Evolutionary conservation across 1,140 invertebrate species (phyloP).

Genomic region (Leptinotarsa undecemlineata): DNA sequence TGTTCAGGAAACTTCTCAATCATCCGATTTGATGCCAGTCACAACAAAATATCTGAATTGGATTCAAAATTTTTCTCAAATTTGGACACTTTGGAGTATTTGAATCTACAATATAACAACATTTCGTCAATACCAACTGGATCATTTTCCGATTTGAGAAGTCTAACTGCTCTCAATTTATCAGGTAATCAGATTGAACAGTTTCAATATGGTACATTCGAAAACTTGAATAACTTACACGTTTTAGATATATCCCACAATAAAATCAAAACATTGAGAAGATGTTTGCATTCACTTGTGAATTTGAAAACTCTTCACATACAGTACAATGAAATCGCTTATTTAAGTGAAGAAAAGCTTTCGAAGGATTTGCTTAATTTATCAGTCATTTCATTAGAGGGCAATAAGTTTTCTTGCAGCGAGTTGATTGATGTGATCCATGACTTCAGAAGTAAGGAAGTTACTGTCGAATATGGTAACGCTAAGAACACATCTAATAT

Average conservation of each 20-base stretch:
- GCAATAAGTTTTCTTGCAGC: conserved; percentile 16
- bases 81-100: background rate
- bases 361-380: background rate
- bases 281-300: conserved; percentile 3
- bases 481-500: conserved; percentile 1
- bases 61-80: background rate
- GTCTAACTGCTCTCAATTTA: conserved; percentile 5
- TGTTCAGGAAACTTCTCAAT: background rate
- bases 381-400: background rate
- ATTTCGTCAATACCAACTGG: conserved; percentile 3
- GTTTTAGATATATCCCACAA: conserved; percentile 18
- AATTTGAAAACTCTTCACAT: conserved; percentile 13
- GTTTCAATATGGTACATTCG: conserved; percentile 17
- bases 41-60: background rate
- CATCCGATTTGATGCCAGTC: background rate
- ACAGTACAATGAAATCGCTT: background rate
- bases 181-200: conserved; percentile 6
- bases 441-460: background rate
- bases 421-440: conserved; percentile 15
- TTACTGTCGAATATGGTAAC: background rate
- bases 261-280: background rate
- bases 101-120: conserved; percentile 16
- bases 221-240: background rate
- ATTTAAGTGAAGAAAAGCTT: conserved; percentile 2
- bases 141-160: conserved; percentile 7